Evolutionary conservation across 2,888 invertebrate genomes (phyloP), one percentile per base, ranked within the genome.

Genomic region (Athalia rosae): DNA sequence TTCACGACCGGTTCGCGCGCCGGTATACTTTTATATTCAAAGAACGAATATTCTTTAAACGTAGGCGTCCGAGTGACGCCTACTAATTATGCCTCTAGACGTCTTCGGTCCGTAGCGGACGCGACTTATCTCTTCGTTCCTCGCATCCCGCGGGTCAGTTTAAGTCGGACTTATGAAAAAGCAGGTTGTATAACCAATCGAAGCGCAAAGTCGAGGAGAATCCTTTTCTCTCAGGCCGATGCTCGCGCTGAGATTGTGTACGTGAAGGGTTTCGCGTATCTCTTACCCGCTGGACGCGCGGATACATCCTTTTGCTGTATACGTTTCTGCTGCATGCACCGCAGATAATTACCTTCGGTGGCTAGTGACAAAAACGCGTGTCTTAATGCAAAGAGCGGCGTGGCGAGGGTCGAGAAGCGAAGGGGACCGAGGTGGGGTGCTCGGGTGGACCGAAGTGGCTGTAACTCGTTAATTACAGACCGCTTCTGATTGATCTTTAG

Each of bases 401-500:
- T 9, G 78, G 67, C 62, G 61, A 84, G 84, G 85, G 83, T 79
- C 50, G 77, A 11, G 11, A 56, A 15, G 45, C 15, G 63, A 79
- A 81, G 80, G 78, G 83, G 81, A 79, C 15, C 45, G 45, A 15
- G 73, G 71, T 11, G n/a, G 53, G 0, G 53, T 11, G 74, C 58
- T 71, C 71, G 7, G 28, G 61, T n/a, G 48, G 15, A 61, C 59
- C 74, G 48, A 50, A 62, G 63, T 80, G 83, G 86, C 87, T 85
- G 86, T 89, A 89, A 89, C 88, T 88, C 88, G 89, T 89, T 89
- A 89, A 89, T 89, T 89, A 89, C 87, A 89, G 87, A 84, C 88
- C 89, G 89, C 88, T 84, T 83, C 87, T 87, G 89, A 89, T 89
- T 89, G 89, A 89, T 89, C 89, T 88, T 88, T 28, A 61, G 61